Conservation (phyloP, 2,797 vertebrate genomes). For the Molossus molossus region DNA sequence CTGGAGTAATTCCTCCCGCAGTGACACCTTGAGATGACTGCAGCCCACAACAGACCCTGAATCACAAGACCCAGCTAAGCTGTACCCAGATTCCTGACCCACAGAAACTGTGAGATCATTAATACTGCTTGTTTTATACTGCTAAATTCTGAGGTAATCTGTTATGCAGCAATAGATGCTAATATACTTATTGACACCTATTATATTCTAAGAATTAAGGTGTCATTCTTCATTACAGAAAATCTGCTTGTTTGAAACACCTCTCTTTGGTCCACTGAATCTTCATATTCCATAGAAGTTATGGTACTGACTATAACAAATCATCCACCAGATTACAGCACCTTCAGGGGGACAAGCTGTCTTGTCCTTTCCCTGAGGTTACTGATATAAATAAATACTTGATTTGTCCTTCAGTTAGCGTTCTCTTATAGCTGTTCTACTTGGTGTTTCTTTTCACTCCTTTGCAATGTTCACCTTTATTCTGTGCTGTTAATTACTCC, state of each 20-base stretch:
- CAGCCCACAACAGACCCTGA: background rate
- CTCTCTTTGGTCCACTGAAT: background rate
- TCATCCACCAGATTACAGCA: background rate
- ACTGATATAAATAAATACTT: background rate
- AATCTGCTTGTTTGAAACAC: conserved; percentile 7
- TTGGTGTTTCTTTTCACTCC: background rate
- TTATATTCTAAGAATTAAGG: background rate
- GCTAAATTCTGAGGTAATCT: conserved; percentile 6
- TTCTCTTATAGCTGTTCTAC: background rate
- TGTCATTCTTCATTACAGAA: background rate
- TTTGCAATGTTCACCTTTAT: background rate
- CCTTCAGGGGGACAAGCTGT: background rate
- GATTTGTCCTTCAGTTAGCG: background rate
- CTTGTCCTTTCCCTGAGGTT: background rate
- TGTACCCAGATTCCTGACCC: background rate
- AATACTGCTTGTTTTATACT: conserved; percentile 22
- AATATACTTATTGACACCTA: background rate
- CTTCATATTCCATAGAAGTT: background rate
- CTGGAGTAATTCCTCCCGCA: background rate
- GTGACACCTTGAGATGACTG: background rate
- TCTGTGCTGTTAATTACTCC: background rate
- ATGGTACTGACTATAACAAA: background rate
- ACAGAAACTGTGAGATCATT: background rate
- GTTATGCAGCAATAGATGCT: background rate
- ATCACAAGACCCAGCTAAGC: background rate